Evolutionary conservation across 2,888 invertebrate species (phyloP).

Genomic region (Agrenia bidenticulata): DNA sequence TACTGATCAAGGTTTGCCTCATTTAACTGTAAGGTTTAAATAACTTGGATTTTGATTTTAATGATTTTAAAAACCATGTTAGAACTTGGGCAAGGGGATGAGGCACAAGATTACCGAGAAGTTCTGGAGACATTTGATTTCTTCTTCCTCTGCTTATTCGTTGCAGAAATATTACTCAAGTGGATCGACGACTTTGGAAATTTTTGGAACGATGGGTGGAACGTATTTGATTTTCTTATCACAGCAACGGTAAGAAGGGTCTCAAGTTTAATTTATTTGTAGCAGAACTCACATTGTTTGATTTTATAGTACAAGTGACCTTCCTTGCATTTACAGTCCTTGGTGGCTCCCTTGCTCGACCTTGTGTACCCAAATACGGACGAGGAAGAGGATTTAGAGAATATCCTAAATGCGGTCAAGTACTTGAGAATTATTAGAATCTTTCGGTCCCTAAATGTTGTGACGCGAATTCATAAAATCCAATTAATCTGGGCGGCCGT

Average conservation of each 20-base stretch:
- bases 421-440: constrained; percentile 50
- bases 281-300: not conserved
- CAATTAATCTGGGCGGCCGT: constrained; percentile 50
- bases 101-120: constrained; percentile 10
- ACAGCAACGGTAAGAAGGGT: constrained; percentile 31
- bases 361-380: constrained; percentile 31
- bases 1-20: constrained; percentile 30
- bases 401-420: constrained; percentile 31
- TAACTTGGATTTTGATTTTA: not conserved
- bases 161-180: constrained; percentile 47
- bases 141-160: constrained; percentile 45
- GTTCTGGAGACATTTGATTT: constrained; percentile 43
- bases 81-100: constrained; percentile 29
- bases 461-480: constrained; percentile 48
- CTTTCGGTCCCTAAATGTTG: constrained; percentile 48
- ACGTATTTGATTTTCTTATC: constrained; percentile 45
- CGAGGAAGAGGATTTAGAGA: constrained; percentile 35
- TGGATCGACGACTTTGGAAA: constrained; percentile 46
- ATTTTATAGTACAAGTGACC: too few relatives aligned
- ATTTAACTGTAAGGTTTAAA: not conserved
- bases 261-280: too few relatives aligned
- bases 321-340: constrained; percentile 24
- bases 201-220: constrained; percentile 50
- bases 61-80: not conserved
- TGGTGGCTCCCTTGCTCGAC: constrained; percentile 40